phyloP scores from a whole-genome alignment of 2,888 invertebrate genomes.

The Azorinus chamasolen region DNA sequence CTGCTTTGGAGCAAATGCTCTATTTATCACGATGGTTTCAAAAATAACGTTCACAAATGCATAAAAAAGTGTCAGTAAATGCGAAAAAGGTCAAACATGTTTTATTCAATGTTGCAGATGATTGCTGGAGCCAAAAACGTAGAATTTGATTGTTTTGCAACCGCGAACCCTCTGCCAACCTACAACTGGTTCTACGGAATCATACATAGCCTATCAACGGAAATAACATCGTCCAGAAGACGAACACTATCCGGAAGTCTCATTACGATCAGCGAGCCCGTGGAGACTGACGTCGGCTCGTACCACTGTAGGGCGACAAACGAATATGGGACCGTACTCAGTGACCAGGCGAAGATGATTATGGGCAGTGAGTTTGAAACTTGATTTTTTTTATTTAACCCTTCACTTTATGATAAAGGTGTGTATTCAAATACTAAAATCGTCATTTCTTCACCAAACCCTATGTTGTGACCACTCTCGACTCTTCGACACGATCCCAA shows the following conservation, averaged over 20 bases:
- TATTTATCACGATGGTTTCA: too few species aligned
- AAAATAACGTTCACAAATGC: too few species aligned
- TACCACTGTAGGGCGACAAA: slow-evolving; percentile 47
- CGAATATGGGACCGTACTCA: slow-evolving; percentile 35
- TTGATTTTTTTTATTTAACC: too few species aligned
- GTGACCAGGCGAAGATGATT: slow-evolving; percentile 34
- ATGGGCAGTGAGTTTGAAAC: slow-evolving; percentile 56
- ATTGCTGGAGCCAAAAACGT: slow-evolving; percentile 41
- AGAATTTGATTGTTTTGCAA: slow-evolving; percentile 44
- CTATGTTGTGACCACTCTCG: too few species aligned
- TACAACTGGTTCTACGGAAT: slow-evolving; percentile 33
- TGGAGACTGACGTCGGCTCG: slow-evolving; percentile 8
- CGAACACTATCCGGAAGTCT: slow-evolving; percentile 21
- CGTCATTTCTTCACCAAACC: too few species aligned
- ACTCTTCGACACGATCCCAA: too few species aligned
- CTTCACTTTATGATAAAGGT: too few species aligned
- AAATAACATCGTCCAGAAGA: neutral
- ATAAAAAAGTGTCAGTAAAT: too few species aligned
- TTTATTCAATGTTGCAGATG: slow-evolving; percentile 34
- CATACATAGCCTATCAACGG: too few species aligned
- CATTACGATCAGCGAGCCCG: slow-evolving; percentile 45
- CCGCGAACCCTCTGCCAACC: slow-evolving; percentile 38
- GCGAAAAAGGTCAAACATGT: too few species aligned
- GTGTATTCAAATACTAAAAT: too few species aligned
- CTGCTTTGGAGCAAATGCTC: too few species aligned